Evolutionary conservation across 2,888 invertebrate species (phyloP).

Genomic region (Gnatocerus cornutus): DNA sequence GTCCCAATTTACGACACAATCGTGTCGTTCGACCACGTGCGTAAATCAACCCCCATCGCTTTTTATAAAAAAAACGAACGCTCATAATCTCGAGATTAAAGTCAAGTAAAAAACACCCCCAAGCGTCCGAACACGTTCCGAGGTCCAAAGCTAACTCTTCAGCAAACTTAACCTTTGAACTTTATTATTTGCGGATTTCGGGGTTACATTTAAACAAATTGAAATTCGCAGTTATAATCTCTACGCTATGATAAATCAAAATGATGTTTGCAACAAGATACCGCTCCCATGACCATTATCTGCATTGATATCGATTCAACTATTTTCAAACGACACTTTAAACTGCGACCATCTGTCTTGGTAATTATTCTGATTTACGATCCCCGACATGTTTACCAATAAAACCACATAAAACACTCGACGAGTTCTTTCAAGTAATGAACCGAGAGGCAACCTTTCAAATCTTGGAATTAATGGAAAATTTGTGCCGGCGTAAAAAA

Average conservation of each 20-base stretch:
- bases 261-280: conserved; percentile 9
- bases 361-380: conserved; percentile 14
- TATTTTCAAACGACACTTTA: conserved; percentile 10
- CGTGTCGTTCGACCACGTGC: conserved; percentile 14
- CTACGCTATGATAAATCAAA: conserved; percentile 23
- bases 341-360: neutral
- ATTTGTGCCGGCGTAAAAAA: conserved; percentile 12
- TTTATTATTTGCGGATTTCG: conserved; percentile 14
- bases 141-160: conserved; percentile 15
- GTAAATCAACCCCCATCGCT: conserved; percentile 17
- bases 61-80: neutral
- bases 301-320: conserved; percentile 24
- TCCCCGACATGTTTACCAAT: neutral
- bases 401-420: conserved; percentile 10
- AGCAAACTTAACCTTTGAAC: conserved; percentile 6
- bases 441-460: conserved; percentile 12
- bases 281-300: conserved; percentile 16
- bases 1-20: conserved; percentile 23
- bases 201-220: conserved; percentile 27
- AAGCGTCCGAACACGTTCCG: neutral
- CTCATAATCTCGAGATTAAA: conserved; percentile 7
- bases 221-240: conserved; percentile 24
- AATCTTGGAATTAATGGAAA: conserved; percentile 23
- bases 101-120: neutral
- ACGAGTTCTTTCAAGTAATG: conserved; percentile 4